These are phyloP conservation scores for Scaptomyza graminum DNA, from an alignment of 1,140 invertebrate species.

Conservation along the genomic window DNA sequence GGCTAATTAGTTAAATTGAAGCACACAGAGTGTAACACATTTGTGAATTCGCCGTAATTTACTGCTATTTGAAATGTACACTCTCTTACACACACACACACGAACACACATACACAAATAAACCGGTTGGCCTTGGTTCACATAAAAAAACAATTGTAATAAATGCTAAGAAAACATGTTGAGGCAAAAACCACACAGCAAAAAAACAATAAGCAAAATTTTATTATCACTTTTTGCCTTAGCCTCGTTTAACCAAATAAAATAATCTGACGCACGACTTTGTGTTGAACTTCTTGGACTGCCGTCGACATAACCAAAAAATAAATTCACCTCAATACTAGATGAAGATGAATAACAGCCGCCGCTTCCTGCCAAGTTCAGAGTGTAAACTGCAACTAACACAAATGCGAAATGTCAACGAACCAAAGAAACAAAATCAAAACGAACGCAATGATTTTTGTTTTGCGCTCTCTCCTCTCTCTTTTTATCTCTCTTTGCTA, in stretches of 20 bases:
- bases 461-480: background rate
- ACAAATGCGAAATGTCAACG: constrained; percentile 1
- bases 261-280: constrained; percentile 13
- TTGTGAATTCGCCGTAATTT: constrained; percentile 28
- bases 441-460: background rate
- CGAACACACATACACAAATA: constrained; percentile 9
- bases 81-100: constrained; percentile 12
- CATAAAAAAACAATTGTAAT: constrained; percentile 37
- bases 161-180: constrained; percentile 22
- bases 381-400: constrained; percentile 11
- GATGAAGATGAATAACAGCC: background rate
- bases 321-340: no score
- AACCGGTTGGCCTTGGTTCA: constrained; percentile 65
- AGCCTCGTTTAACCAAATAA: constrained; percentile 16
- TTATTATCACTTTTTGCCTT: constrained; percentile 7
- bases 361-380: constrained; percentile 24
- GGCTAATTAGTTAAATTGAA: constrained; percentile 33
- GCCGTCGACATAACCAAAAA: background rate
- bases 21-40: constrained; percentile 19
- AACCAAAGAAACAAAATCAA: constrained; percentile 5
- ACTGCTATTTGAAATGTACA: constrained; percentile 22
- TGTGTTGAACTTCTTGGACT: constrained; percentile 1
- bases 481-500: constrained; percentile 9
- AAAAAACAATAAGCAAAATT: constrained; percentile 25
- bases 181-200: background rate